Evolutionary conservation across 1,140 invertebrate genomes (phyloP), one percentile per base, ranked within the genome.

Genomic region (Drosophila littoralis): DNA sequence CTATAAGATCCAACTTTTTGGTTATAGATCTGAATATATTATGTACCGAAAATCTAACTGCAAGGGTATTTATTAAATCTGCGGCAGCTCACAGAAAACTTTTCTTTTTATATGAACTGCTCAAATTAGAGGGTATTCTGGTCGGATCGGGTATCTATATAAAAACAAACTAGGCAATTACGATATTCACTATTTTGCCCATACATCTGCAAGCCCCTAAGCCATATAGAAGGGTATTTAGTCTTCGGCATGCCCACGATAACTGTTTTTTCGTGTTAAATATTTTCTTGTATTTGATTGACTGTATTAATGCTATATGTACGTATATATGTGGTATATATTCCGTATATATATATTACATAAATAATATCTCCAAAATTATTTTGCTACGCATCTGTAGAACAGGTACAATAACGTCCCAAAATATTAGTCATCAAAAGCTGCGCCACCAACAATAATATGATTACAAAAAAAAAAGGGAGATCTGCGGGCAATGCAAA

Each of bases 231-330:
- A 28, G 22, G 6, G 40, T 42, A 42, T 42, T 42, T 42, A 13
- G 10, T 13, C 6, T 42, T 42, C 40, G 12, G 2, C n/a, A 13
- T 38, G 9, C 9, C 9, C 9, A 38, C 1, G 10, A 38, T 7
- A 17, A 9, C n/a, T 15, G 22, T 2, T 51, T 2, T 9, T 48
- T 63, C 22, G 22, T 28, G 15, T n/a, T 46, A 13, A 45, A 28
- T 38, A 38, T 65, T 55, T 33, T 17, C 22, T 65, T 22, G 5
- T 65, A 55, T 55, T 65, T 65, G 63, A 65, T 55, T 65, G 54
- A 51, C 50, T 32, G 28, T 45, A 13, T 15, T 52, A 54, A 46
- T 35, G 42, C 17, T 12, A 38, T 5, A 22, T 45, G 36, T 36
- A 46, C 8, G 12, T 61, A 50, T 63, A 46, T n/a, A 46, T 32